These are phyloP conservation scores for Onchidella celtica DNA, from an alignment of 2,888 invertebrate genomes.

Conservation along the genomic window DNA sequence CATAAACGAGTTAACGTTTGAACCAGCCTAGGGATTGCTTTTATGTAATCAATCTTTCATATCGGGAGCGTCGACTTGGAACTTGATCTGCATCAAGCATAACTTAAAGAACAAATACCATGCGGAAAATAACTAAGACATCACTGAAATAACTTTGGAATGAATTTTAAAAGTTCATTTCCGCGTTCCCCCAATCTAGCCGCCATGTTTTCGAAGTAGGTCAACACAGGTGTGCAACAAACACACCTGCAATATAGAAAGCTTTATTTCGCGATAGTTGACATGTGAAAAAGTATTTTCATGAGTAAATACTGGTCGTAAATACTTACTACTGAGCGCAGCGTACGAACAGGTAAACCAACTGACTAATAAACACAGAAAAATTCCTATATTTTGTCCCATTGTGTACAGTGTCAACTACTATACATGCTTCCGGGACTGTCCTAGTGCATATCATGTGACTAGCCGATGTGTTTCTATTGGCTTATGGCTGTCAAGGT, in stretches of 20 bases:
- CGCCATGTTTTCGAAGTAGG: conserved; percentile 36
- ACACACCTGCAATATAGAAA: no score
- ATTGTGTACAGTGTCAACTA: not conserved
- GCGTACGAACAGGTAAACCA: not conserved
- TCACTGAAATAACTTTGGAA: not conserved
- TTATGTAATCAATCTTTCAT: conserved; percentile 43
- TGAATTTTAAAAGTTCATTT: conserved; percentile 9
- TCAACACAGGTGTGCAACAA: conserved; percentile 35
- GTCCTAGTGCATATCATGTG: conserved; percentile 1
- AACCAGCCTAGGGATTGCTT: not conserved
- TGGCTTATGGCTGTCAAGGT: not conserved
- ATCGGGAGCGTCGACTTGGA: no score
- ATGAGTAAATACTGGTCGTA: not conserved
- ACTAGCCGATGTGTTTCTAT: not conserved
- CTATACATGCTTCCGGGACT: not conserved
- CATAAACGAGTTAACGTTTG: not conserved
- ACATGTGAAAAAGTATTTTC: no score
- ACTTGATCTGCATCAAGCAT: no score
- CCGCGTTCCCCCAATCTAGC: conserved; percentile 40
- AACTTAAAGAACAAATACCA: no score
- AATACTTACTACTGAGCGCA: conserved; percentile 35
- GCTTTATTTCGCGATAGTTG: no score
- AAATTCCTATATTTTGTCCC: not conserved
- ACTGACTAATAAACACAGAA: not conserved
- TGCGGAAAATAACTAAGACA: not conserved